Base-by-base conservation (phyloP, 2,888 invertebrate species). In the Platyscelio sp. region DNA sequence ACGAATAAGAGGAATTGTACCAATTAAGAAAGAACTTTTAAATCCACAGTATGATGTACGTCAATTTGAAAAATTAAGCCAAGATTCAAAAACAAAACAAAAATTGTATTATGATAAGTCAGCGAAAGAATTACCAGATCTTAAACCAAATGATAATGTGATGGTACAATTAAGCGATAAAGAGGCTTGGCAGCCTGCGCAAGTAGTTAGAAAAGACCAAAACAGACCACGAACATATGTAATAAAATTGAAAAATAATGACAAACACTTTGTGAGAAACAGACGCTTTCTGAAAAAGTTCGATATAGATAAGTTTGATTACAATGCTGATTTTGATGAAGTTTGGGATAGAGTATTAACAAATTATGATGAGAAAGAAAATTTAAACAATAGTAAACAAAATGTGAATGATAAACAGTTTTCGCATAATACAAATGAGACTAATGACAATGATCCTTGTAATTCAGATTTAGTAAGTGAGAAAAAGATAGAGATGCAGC, bases 101-200 rank as follows among this genome's bases (percentile, higher is more conserved):
- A 70, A 82, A 65, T n/a, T n/a, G 20, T 75, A 81, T 54, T 81
- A 70, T 51, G 82, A 82, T 58, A 70, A 27, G 20, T 54, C 51
- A n/a, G 82, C 82, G 26, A 40, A 65, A 49, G 54, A 51, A n/a
- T 11, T 43, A n/a, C 22, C 60, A 70, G 26, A 46, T 5, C 33
- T 77, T 26, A 54, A 43, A n/a, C n/a, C 56, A 18, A 70, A 75
- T 61, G 75, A 81, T 75, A 38, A 81, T 26, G 74, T 81, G 4
- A 71, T 56, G 43, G 40, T 58, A 22, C 61, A 61, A 13, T 65
- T 65, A 27, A 72, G 29, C 27, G 65, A 79, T 24, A 60, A 79
- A 51, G 49, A 56, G 1, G 65, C 65, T 0, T 72, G 79, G 65
- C 15, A 79, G 56, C 60, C 74, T 18, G 60, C 63, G 22, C 1